Conservation (phyloP, 2,888 invertebrate genomes). For the Corbicula japonica region DNA sequence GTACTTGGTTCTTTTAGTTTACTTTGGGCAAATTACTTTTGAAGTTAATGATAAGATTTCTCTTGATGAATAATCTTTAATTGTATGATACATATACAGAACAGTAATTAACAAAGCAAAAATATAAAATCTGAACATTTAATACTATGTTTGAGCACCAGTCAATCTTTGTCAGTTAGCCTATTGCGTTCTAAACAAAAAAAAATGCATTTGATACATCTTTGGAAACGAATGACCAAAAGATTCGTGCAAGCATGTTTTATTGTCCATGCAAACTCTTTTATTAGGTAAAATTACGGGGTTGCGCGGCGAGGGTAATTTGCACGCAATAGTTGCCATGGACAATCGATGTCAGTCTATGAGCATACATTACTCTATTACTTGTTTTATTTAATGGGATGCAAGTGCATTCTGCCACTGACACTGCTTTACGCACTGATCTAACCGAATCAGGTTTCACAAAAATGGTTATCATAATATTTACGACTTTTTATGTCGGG, state of each 20-base stretch:
- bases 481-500: slow-evolving; percentile 26
- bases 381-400: slow-evolving; percentile 24
- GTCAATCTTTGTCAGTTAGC: too few relatives aligned
- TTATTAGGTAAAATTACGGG: slow-evolving; percentile 25
- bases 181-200: too few relatives aligned
- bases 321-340: neutral
- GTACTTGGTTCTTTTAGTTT: too few relatives aligned
- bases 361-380: slow-evolving; percentile 33
- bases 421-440: slow-evolving; percentile 3
- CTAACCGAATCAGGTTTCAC: slow-evolving; percentile 13
- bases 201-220: too few relatives aligned
- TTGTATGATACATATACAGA: too few relatives aligned
- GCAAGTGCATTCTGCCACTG: slow-evolving; percentile 33
- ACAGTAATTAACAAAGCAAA: too few relatives aligned
- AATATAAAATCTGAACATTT: too few relatives aligned
- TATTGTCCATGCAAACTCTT: neutral
- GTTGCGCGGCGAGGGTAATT: slow-evolving; percentile 5
- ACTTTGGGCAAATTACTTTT: too few relatives aligned
- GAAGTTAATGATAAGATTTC: too few relatives aligned
- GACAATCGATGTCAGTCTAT: slow-evolving; percentile 23
- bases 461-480: slow-evolving; percentile 18
- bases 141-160: too few relatives aligned
- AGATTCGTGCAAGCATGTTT: slow-evolving; percentile 13
- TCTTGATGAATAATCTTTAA: too few relatives aligned
- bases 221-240: too few relatives aligned